Base-by-base conservation (phyloP, 2,113 vertebrate genomes). In the Thermophis baileyi region DNA sequence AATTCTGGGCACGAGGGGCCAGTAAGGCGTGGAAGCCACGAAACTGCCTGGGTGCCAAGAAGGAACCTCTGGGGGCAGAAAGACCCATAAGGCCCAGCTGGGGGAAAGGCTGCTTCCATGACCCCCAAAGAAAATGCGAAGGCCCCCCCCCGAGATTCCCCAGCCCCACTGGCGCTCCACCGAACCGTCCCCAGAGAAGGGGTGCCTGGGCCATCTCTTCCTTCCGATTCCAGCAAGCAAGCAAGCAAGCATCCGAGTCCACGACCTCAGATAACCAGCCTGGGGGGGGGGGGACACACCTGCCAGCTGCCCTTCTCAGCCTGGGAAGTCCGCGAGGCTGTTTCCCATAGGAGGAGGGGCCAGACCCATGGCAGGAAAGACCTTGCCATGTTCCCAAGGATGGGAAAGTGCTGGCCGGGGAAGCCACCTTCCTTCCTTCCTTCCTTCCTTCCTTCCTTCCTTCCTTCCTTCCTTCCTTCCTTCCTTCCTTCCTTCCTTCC, bases 151-250 rank as follows among this genome's bases (percentile, higher is more conserved):
- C 2, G 60, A 12, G 60, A 30, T 14, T 69, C 5, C 63, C 63
- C 63, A 18, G 30, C 30, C 4, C 30, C 81, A 22, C 96, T 96
- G 96, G 96, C 95, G 81, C 50, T n/a, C 89, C 91, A 94, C 95
- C 92, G 40, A 85, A 90, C 94, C 95, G 30, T 85, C 95, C 94
- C 95, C 63, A 35, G 16, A 16, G n/a, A 35, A 74, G 6, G n/a
- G 30, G 12, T 4, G 11, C 30, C 60, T 69, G 30, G 27, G 60
- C 50, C 92, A 95, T 92, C 91, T 51, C 51, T 5, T 30, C 55
- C 96, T 96, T 96, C 96, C 95, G 96, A 96, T 94, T 95, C 96
- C 96, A 97, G 96, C 95, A 97, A 95, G 93, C 95, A 95, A 95
- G 93, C 95, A 95, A 94, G 92, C 93, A 95, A 94, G 92, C 92